Percentiles rank a stretch among this genome's conserved stretches.
phyloP scores from a whole-genome alignment of 2,113 vertebrate genomes.

The Azemiops feae region DNA sequence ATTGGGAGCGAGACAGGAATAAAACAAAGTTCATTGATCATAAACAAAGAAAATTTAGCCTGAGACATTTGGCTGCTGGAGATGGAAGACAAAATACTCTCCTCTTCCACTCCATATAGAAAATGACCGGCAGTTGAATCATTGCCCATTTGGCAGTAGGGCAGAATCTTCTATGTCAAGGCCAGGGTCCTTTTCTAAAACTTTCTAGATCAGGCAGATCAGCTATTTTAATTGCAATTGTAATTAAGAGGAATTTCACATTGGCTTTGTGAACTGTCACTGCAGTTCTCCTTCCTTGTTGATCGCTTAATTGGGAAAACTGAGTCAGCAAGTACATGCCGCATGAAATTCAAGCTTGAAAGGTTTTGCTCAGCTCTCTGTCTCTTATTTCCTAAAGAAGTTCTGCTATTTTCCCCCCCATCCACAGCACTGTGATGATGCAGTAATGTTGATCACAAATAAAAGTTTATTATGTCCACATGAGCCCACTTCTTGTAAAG shows the following conservation, averaged over 20 bases:
- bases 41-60: not conserved
- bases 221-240: not conserved
- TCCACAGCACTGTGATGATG: not conserved
- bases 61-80: not conserved
- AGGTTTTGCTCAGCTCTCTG: not conserved
- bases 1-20: no score
- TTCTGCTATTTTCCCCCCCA: not conserved
- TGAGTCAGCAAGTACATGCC: not conserved
- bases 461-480: not conserved
- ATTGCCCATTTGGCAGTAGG: not conserved
- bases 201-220: not conserved
- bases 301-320: slow-evolving; percentile 1
- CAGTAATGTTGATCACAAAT: no score
- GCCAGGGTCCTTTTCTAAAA: not conserved
- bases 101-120: not conserved
- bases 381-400: not conserved
- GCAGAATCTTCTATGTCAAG: not conserved
- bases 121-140: not conserved
- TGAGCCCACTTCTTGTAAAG: not conserved
- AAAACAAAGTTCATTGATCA: not conserved
- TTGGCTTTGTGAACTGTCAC: not conserved
- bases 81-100: not conserved
- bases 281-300: not conserved
- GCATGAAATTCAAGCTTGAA: not conserved
- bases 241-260: slow-evolving; percentile 14